Evolutionary conservation across 2,797 vertebrate genomes (phyloP), one percentile per base, ranked within the genome.

Genomic region (Xenopus petersii): DNA sequence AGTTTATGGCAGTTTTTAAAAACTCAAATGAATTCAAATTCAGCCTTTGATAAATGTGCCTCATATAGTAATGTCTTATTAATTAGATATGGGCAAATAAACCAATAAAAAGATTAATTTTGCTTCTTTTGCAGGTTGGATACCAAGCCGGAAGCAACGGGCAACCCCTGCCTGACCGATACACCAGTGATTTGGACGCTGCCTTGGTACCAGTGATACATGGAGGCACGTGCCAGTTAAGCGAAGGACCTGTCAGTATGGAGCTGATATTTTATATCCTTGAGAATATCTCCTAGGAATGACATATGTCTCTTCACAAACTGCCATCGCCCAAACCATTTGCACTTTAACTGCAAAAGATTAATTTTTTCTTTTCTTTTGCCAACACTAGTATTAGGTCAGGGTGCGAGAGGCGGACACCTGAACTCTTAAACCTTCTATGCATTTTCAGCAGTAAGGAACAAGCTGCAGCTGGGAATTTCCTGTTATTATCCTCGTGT

Each of bases 251-350:
- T 0, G 86, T 99, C 62, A 92, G 96, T 83, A 97, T 99, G 94
- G 97, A 99, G 89, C 94, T 99, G 86, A 90, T 98, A 88, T 98
- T 99, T 93, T 99, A 98, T 93, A 98, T 99, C 87, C 91, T 99
- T 88, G 97, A 99, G 87, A 97, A 97, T 89, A 97, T 99, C 91
- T 95, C 94, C 64, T 98, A 96, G 88, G 83, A 79, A 68, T 81
- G 83, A 83, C 82, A 10, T 51, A 12, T 42, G 87, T 88, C 84
- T 85, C 85, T 84, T 89, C 85, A 84, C 85, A 87, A 90, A 84
- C 84, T 87, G 82, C 87, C 86, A 85, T 86, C 83, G 87, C 87
- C 86, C 86, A 86, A 90, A 89, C 88, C 91, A 92, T 92, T 93
- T 92, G 91, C 92, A 93, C 92, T 93, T 93, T 93, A 93, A 90